Evolutionary conservation across 2,113 vertebrate species (phyloP), one percentile per base, ranked within the genome.

Genomic region (Euleptes europaea): DNA sequence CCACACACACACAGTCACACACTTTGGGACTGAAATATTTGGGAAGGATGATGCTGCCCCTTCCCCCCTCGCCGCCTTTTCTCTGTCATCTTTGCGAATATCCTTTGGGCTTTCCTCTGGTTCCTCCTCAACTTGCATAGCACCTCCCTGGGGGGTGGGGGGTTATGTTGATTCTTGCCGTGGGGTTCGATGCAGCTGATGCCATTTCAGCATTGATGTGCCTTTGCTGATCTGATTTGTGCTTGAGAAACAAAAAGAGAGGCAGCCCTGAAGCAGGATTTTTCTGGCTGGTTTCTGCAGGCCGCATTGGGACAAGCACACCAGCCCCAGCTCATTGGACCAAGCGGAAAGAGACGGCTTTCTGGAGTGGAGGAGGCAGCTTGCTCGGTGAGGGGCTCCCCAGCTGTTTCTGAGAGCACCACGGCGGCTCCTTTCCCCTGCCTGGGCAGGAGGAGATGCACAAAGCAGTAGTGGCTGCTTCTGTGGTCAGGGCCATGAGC

Each of bases 321-420:
- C 98, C 66, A 99, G 97, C 35, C 88, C 97, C 1, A 98, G 98
- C 23, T 94, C 92, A n/a, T 95, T 99, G 87, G 96, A 97, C 67
- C 97, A 97, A 80, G 93, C 97, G 1, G 99, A 99, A 93, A 97
- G 97, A 83, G 98, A 98, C 47, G 97, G 92, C 89, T 99, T 99
- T 91, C 96, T 99, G 0, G 93, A 96, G 84, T 99, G 99, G 99
- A 98, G 99, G 69, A 95, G 98, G 78, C 95, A 96, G 49, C 97
- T 99, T 88, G 98, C 96, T 73, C 73, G 93, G 99, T 99, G 94
- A 96, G 96, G 93, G 70, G 86, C 81, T 23, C 11, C n/a, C 71
- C 33, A 54, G 40, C 33, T 21, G 85, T 5, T 69, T 4, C 23
- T 63, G 60, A 17, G 57, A 60, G 60, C 26, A 70, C 17, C 15